Base-by-base conservation (phyloP, 2,797 vertebrate species). In the Poeciliopsis turneri region DNA sequence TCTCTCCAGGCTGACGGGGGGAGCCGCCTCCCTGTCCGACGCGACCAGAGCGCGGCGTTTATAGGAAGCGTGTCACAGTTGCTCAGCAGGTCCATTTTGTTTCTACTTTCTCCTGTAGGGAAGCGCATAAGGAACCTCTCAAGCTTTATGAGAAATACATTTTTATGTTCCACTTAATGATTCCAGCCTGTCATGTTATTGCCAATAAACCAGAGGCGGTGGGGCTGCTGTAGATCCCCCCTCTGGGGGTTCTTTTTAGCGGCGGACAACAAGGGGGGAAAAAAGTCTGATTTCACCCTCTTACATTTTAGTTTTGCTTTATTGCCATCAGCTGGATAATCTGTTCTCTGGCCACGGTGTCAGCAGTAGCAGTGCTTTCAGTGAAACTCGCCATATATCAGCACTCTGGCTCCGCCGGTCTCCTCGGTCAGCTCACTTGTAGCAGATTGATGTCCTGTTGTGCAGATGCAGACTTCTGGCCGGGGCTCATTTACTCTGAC, bases 371-470 rank as follows among this genome's bases (percentile, higher is more conserved):
- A 39, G 82, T 72, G 80, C 87, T 89, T 74, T 78, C 79, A 84
- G 87, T 86, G 70, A 91, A 89, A 75, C 78, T 74, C 47, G 23
- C 80, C 78, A 89, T 92, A 90, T 86, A 92, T 94, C 91, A 92
- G 87, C 78, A 30, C 83, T 88, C 77, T 68, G 86, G 81, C 90
- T 92, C 89, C 79, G 57, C 85, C 49, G 75, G 87, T 85, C 87
- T 90, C 87, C 83, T 76, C 45, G 85, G 85, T 89, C 90, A 82
- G 85, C 90, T 88, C 85, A 89, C 91, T 87, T 84, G 88, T 74
- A 88, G 84, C 89, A 93, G 94, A 94, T 93, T 93, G 91, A 94
- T 94, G 93, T 91, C 89, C 89, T 86, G 89, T 91, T 92, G 90
- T 93, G 89, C 88, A 90, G 90, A 90, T 82, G 71, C 87, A 90